Evolutionary conservation across 2,113 vertebrate genomes (phyloP).

Genomic region (Sinocyclocheilus grahami): DNA sequence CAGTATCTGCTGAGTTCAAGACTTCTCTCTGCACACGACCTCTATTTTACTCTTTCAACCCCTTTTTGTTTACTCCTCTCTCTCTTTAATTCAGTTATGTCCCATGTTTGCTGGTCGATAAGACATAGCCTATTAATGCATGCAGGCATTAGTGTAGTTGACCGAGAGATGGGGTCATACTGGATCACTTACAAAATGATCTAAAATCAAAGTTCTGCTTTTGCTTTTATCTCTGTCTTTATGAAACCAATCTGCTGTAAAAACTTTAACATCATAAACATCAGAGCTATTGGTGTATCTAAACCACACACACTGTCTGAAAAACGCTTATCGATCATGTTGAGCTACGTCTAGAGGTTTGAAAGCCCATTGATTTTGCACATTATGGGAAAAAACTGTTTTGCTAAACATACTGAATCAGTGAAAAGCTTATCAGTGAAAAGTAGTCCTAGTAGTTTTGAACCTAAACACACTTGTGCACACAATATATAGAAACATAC

Average conservation of each 20-base stretch:
- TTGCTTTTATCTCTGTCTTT: slow-evolving; percentile 10
- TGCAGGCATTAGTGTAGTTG: slow-evolving; percentile 1
- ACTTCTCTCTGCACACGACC: background rate
- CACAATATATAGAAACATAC: background rate
- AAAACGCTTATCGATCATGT: background rate
- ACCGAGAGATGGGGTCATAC: slow-evolving; percentile 6
- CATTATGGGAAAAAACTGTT: background rate
- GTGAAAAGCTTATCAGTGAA: background rate
- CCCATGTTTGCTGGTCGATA: slow-evolving; percentile 23
- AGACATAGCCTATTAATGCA: slow-evolving; percentile 27
- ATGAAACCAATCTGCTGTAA: background rate
- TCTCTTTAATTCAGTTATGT: slow-evolving; percentile 39
- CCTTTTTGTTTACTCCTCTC: background rate
- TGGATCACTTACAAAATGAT: slow-evolving; percentile 22
- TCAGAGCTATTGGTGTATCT: background rate
- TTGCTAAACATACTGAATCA: background rate
- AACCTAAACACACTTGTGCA: background rate
- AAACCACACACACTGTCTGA: background rate
- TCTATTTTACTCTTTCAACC: background rate
- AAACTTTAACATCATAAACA: background rate
- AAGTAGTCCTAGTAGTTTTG: background rate
- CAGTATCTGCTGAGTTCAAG: background rate
- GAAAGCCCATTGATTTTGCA: background rate
- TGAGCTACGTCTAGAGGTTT: background rate
- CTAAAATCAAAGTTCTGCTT: slow-evolving; percentile 13